A percentile compares a stretch with the other conserved stretches of the same genome.
These are phyloP conservation scores for Calonectris borealis DNA, from an alignment of 2,113 vertebrate genomes.

Conservation along the genomic window DNA sequence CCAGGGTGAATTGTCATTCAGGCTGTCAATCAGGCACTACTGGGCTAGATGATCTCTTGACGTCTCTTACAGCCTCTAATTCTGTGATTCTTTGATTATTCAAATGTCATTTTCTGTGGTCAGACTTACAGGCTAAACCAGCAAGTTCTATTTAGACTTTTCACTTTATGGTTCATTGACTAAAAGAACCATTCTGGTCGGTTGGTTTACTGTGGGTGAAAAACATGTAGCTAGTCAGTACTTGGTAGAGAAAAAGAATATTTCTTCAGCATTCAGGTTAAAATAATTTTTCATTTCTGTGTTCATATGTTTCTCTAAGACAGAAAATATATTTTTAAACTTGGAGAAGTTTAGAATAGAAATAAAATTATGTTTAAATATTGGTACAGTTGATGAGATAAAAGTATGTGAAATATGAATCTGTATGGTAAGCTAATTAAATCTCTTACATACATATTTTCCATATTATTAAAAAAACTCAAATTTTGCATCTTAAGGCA, in stretches of 20 bases:
- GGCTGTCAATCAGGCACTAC: background rate
- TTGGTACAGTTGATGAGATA: background rate
- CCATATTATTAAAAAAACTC: background rate
- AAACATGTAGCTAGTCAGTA: background rate
- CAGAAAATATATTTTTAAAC: background rate
- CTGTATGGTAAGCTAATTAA: background rate
- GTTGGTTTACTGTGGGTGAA: constrained; percentile 10
- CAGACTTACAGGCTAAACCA: constrained; percentile 1
- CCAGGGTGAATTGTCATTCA: background rate
- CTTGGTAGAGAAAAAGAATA: background rate
- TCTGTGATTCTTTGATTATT: background rate
- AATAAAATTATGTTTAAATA: background rate
- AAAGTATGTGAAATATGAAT: background rate
- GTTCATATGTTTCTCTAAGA: background rate
- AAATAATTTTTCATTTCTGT: background rate
- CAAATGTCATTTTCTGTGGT: constrained; percentile 46
- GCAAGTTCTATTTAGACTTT: background rate
- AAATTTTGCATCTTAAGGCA: background rate
- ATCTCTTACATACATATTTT: background rate
- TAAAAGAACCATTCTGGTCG: background rate
- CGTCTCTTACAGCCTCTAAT: background rate
- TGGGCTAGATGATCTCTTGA: background rate
- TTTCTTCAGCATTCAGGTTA: background rate
- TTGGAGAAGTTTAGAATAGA: background rate
- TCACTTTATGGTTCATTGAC: constrained; percentile 7